Evolutionary conservation across 1,140 invertebrate species (phyloP), one percentile per base, ranked within the genome.

Genomic region (Nephotettix cincticeps): DNA sequence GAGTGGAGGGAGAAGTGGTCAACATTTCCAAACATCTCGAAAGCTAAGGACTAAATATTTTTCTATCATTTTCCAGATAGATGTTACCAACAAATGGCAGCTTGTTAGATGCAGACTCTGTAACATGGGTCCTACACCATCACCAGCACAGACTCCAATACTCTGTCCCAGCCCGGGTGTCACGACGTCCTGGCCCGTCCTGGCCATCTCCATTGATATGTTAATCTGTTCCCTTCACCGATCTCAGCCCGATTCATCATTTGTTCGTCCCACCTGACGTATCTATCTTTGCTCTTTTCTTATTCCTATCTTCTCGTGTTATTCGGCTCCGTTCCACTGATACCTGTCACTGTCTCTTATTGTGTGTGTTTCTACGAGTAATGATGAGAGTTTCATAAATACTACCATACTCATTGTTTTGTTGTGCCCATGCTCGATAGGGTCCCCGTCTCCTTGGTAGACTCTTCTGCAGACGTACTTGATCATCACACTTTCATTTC

Each of bases 251-350:
- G 47, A 51, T 51, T 51, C 47, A 51, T 51, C 47, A 51, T 51
- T 51, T 51, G 56, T 61, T 23, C 56, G 25, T 17, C 47, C 47
- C 25, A 61, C 56, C 56, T 36, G 56, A 61, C 56, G 56, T 25
- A 61, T 61, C 56, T 61, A 61, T 61, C 56, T 29, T 28, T 25
- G 23, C n/a, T 51, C 47, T 51, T 51, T 51, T 51, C 47, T 51
- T n/a, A 51, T 51, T n/a, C 47, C n/a, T 9, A 9, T n/a, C n/a
- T 51, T 51, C 3, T 51, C 47, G 14, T 21, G 47, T 51, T 17
- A 4, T 17, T 6, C 17, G 6, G 36, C 17, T 40, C 17, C 36
- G 17, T 40, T 9, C 17, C 17, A n/a, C 47, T 51, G 47, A 51
- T 51, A 21, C 14, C 47, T 51, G 47, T 51, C 47, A 51, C 47